These are phyloP conservation scores for Drosophila bipectinata DNA, from an alignment of 1,140 invertebrate species.

Conservation along the genomic window DNA sequence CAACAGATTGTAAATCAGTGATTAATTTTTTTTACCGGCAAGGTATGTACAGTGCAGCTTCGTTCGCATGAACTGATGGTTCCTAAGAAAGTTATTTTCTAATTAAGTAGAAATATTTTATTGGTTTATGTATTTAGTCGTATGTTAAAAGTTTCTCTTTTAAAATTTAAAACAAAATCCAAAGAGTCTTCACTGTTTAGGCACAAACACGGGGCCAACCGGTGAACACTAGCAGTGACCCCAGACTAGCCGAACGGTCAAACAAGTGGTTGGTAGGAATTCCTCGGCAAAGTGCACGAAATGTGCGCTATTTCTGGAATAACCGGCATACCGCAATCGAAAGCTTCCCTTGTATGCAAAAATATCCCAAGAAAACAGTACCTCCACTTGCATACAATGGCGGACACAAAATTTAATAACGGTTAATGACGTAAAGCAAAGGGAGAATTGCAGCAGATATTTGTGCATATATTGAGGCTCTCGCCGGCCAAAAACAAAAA, in stretches of 20 bases:
- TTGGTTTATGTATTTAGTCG: neutral
- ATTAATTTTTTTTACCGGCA: conserved; percentile 27
- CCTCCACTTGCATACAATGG: conserved; percentile 25
- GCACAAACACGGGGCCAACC: conserved; percentile 6
- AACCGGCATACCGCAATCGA: conserved; percentile 20
- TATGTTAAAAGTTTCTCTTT: neutral
- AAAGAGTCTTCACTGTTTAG: conserved; percentile 1
- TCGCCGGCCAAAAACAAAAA: conserved; percentile 21
- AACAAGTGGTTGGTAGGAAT: conserved; percentile 36
- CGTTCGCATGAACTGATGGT: too few relatives aligned
- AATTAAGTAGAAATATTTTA: neutral
- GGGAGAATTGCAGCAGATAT: conserved; percentile 28
- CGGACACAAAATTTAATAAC: conserved; percentile 40
- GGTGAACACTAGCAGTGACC: conserved; percentile 19
- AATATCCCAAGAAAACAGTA: neutral
- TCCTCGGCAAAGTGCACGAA: conserved; percentile 8
- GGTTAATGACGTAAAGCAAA: conserved; percentile 49
- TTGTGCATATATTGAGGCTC: conserved; percentile 9
- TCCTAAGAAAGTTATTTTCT: neutral
- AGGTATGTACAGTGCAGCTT: conserved; percentile 9
- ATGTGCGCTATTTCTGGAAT: conserved; percentile 13
- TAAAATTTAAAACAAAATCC: too few relatives aligned
- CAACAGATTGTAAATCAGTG: conserved; percentile 21
- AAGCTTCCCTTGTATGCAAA: conserved; percentile 4
- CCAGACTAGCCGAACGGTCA: conserved; percentile 2